Evolutionary conservation across 2,797 vertebrate species (phyloP), one percentile per base, ranked within the genome.

Genomic region (Pseudotriccus pelzelni): DNA sequence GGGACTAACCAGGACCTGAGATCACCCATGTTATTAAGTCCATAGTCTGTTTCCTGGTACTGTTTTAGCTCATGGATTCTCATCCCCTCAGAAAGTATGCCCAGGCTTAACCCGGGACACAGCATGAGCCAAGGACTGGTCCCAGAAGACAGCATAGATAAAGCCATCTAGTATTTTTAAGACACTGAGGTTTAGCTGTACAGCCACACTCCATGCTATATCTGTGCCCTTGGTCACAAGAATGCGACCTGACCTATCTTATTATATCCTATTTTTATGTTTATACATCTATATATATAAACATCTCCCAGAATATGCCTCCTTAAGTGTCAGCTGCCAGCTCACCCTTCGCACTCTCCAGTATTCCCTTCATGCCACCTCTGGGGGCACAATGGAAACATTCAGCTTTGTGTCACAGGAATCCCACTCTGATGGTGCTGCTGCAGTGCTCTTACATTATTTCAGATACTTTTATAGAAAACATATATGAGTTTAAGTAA

Each of bases 181-280:
- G 46, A 43, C 36, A 60, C 1, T 2, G 41, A 85, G 2, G 7
- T 79, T 84, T 43, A 69, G 23, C 28, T 87, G 8, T 30, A 24
- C 18, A 68, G 23, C 18, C 27, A 36, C 12, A 30, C 4, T 44
- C 37, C 23, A 4, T 34, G 16, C 11, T 23, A 60, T 10, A 7
- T 27, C 37, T 56, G 20, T 47, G 34, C 2, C 10, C 49, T 68
- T 0, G 0, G 19, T 34, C 9, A 75, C 49, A 60, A 39, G 37
- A 70, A 60, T 39, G 36, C 11, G 5, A 66, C 17, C 27, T 58
- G 67, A 73, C 4, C 5, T 53, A 32, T 39, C 77, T 70, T 52
- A 41, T 44, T 72, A 19, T 14, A 82, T n/a, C 25, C 10, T 56
- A n/a, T 27, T 73, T 87, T 64, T n/a, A 55, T 66, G 10, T 69